Percentiles rank a stretch among this genome's conserved stretches.
Evolutionary conservation across 1,140 invertebrate genomes (phyloP).

Genomic region (Lethocerus indicus): DNA sequence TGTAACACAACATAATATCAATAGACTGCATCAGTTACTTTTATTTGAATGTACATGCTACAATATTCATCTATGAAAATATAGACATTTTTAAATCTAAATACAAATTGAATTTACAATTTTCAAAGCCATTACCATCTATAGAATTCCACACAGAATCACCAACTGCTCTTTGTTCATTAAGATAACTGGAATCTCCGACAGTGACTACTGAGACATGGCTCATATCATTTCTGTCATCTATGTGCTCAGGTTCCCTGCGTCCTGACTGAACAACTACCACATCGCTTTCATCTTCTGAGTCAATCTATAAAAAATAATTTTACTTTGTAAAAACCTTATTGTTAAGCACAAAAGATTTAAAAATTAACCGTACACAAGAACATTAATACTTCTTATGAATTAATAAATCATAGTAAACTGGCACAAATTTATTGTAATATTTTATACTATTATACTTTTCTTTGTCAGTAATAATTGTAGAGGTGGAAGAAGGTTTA

Average conservation of each 20-base stretch:
- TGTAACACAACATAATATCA: background rate
- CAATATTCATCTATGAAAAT: too few species aligned
- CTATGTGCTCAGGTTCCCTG: background rate
- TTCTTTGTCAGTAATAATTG: too few species aligned
- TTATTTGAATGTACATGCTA: too few species aligned
- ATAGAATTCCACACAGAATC: constrained; percentile 15
- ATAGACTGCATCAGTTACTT: too few species aligned
- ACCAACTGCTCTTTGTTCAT: constrained; percentile 4
- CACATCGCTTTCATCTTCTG: constrained; percentile 17
- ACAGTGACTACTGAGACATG: constrained; percentile 82
- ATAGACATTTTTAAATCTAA: too few species aligned
- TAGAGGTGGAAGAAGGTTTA: too few species aligned
- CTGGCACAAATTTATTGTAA: background rate
- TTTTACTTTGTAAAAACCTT: constrained; percentile 35
- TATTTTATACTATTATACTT: too few species aligned
- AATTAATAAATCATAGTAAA: background rate
- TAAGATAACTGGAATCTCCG: constrained; percentile 40
- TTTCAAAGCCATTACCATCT: constrained; percentile 12
- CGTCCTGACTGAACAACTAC: constrained; percentile 17
- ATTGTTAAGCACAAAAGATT: too few species aligned
- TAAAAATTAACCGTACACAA: too few species aligned
- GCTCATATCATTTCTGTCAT: constrained; percentile 44
- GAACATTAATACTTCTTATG: background rate
- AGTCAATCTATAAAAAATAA: constrained; percentile 29
- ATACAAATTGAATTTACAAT: background rate